Evolutionary conservation across 2,888 invertebrate species (phyloP), one percentile per base, ranked within the genome.

Genomic region (Nebria brevicollis): DNA sequence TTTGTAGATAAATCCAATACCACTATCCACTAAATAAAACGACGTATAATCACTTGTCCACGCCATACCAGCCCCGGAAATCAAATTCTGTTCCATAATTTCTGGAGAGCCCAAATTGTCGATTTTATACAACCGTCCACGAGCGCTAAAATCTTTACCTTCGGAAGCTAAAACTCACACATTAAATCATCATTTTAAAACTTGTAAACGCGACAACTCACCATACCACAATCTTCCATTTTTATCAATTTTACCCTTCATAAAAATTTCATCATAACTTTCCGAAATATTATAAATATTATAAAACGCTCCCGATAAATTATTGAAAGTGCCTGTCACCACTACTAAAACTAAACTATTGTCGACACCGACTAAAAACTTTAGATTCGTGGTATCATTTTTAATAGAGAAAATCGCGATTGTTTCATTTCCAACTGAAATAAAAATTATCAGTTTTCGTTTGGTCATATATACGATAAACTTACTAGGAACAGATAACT

Each of bases 321-420:
- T 72, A 64, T 26, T 72, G 11, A 26, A 25, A 0, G 72, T 6
- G 68, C 72, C 77, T 54, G 72, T 77, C 7, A 77, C 77, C 54
- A 68, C 77, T 2, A 34, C n/a, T 10, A 72, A 64, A n/a, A 72
- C 54, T 34, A 77, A 77, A 26, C 26, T 26, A 26, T 64, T 43
- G 26, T 77, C 77, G n/a, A 77, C 8, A 13, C 77, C 77, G 72
- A 77, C 34, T 34, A 77, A 70, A 70, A 77, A 77, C 34, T 77
- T 72, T 72, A 77, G 64, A 13, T 54, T 54, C 10, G 43, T 77
- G 15, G 0, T 54, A 1, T 54, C 77, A 72, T 72, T 72, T 54
- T 77, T 77, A 8, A 77, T 34, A 54, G 77, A 72, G 26, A 72
- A 65, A 25, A 77, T 77, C 7, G 54, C 72, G 13, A 64, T 25